Base-by-base conservation (phyloP, 2,888 invertebrate species). In the Eilema depressum region DNA sequence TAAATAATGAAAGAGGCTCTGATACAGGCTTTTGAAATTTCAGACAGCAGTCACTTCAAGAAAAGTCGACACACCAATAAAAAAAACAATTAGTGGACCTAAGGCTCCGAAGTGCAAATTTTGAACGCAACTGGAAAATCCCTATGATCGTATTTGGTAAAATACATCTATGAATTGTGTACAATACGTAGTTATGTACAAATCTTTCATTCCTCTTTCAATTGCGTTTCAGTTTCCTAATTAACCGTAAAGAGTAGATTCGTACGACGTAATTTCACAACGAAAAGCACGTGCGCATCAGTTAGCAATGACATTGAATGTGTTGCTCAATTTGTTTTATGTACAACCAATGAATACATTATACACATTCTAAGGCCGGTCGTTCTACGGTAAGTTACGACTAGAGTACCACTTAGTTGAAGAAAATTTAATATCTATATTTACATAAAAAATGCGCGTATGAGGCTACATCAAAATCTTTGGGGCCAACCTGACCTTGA, bases 291-390 rank as follows among this genome's bases (percentile, higher is more conserved):
- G 68, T 75, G 74, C 79, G 76, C 79, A 80, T 80, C 81, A 74
- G 69, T 60, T 75, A 75, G 79, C 84, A 85, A 83, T 89, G 89
- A 87, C 89, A 89, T 89, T 90, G 89, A 86, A 77, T 66, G 66
- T 68, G 69, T 86, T 88, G 84, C 89, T 76, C 79, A 86, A 89
- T 83, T 73, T 64, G 64, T 75, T 77, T 30, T 63, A 25, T 12
- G 77, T 66, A 85, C 87, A 75, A 77, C 79, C 71, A 81, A 77
- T 60, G 88, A 86, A 88, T 88, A 85, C 75, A 75, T 80, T 80
- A 83, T 78, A 37, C 28, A 60, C 8, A 26, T 28, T 12, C 28
- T 75, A 68, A 74, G 65, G 70, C 26, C 2, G 10, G 10, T 28
- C n/a, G 1, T 64, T 69, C 68, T 57, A 59, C 26, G 23, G 20